Evolutionary conservation across 2,888 invertebrate species (phyloP).

Genomic region (Alitta virens): DNA sequence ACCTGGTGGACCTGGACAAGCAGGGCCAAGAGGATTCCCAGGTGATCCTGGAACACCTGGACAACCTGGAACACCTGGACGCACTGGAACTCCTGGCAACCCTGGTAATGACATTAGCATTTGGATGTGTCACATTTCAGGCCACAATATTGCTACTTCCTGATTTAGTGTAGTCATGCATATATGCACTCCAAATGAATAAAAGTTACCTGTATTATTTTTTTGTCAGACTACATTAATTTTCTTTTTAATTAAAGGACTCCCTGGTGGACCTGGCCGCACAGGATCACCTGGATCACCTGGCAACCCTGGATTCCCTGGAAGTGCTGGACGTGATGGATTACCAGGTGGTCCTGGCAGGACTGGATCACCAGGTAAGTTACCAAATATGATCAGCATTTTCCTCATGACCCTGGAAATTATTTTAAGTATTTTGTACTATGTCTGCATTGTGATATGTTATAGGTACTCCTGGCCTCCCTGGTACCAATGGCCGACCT

Average conservation of each 20-base stretch:
- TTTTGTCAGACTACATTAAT: too few species aligned
- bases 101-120: not conserved
- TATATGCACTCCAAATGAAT: too few species aligned
- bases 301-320: conserved; percentile 11
- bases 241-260: too few species aligned
- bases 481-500: not conserved
- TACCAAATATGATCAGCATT: too few species aligned
- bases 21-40: conserved; percentile 21
- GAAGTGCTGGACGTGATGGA: conserved; percentile 8
- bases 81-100: conserved; percentile 7
- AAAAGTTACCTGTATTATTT: too few species aligned
- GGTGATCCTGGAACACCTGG: conserved; percentile 16
- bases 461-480: not conserved
- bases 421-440: too few species aligned
- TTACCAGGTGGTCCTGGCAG: not conserved
- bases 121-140: not conserved
- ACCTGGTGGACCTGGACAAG: conserved; percentile 1
- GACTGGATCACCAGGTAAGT: not conserved
- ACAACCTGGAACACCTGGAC: conserved; percentile 46
- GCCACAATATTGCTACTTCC: too few species aligned
- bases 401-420: too few species aligned
- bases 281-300: conserved; percentile 8
- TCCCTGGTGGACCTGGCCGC: conserved; percentile 11
- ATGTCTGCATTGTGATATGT: not conserved
- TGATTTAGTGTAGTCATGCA: too few species aligned